phyloP scores from a whole-genome alignment of 2,888 invertebrate species.

The Cyclophora punctaria region DNA sequence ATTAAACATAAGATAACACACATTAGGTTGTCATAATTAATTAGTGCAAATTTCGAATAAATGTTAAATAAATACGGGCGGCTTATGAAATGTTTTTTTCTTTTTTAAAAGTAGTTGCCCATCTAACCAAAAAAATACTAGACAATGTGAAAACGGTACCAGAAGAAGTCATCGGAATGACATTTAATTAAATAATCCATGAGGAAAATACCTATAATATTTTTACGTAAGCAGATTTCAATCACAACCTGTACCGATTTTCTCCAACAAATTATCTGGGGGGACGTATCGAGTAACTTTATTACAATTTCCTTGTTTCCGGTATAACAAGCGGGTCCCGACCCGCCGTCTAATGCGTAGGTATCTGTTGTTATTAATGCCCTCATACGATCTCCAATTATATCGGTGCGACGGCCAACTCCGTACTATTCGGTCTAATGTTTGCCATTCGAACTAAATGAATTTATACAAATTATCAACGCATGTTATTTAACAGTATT shows the following conservation, averaged over 20 bases:
- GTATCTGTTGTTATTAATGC: constrained; percentile 67
- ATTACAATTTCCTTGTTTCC: constrained; percentile 58
- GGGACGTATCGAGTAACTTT: constrained; percentile 48
- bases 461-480: constrained; percentile 20
- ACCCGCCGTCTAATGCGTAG: constrained; percentile 42
- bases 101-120: too few relatives aligned
- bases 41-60: too few relatives aligned
- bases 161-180: neutral
- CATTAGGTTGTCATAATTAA: too few relatives aligned
- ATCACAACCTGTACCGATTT: constrained; percentile 42
- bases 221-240: constrained; percentile 19
- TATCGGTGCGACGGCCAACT: constrained; percentile 36
- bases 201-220: neutral
- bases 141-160: too few relatives aligned
- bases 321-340: constrained; percentile 47
- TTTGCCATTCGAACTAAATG: constrained; percentile 30
- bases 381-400: constrained; percentile 61
- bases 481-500: too few relatives aligned
- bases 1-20: too few relatives aligned
- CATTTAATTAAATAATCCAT: neutral
- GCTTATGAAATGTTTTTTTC: too few relatives aligned
- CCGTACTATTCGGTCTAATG: constrained; percentile 16
- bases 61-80: too few relatives aligned
- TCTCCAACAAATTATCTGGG: constrained; percentile 49
- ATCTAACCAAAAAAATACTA: too few relatives aligned